Evolutionary conservation across 2,797 vertebrate genomes (phyloP).

Genomic region (Hapalemur alaotrensis): DNA sequence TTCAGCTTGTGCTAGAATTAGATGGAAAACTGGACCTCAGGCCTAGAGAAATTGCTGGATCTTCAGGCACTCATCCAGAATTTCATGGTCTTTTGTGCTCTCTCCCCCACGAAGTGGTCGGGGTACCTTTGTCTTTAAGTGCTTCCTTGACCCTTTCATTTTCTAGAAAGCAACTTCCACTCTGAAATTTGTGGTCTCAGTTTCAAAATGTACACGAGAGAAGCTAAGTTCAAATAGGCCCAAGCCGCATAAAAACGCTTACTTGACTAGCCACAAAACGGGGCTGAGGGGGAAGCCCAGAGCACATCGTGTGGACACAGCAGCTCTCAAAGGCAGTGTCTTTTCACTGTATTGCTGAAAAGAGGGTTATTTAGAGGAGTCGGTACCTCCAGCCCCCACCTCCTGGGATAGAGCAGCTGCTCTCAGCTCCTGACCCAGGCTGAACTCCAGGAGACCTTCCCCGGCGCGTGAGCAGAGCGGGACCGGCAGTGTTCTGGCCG

Average conservation of each 20-base stretch:
- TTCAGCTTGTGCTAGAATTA: conserved; percentile 12
- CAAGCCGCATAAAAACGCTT: conserved; percentile 3
- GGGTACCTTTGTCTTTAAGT: conserved; percentile 5
- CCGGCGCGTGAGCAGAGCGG: not conserved
- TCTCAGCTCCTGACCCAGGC: not conserved
- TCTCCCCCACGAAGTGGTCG: not conserved
- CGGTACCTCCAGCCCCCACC: not conserved
- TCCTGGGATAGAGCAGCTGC: not conserved
- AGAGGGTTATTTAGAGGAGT: not conserved
- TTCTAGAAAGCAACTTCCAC: conserved; percentile 51
- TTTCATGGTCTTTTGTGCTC: not conserved
- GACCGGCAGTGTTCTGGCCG: not conserved
- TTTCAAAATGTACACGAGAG: not conserved
- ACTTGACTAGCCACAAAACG: not conserved
- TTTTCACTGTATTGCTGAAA: not conserved
- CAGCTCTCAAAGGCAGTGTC: not conserved
- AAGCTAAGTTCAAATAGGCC: conserved; percentile 36
- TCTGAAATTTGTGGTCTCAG: conserved; percentile 26
- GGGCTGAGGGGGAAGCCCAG: fast-evolving
- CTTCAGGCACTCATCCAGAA: not conserved
- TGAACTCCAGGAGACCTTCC: not conserved
- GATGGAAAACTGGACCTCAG: conserved; percentile 27
- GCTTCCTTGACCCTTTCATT: conserved; percentile 45
- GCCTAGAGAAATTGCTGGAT: conserved; percentile 27
- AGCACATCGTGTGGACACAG: fast-evolving